Evolutionary conservation across 1,140 invertebrate species (phyloP).

Genomic region (Listronotus bonariensis): DNA sequence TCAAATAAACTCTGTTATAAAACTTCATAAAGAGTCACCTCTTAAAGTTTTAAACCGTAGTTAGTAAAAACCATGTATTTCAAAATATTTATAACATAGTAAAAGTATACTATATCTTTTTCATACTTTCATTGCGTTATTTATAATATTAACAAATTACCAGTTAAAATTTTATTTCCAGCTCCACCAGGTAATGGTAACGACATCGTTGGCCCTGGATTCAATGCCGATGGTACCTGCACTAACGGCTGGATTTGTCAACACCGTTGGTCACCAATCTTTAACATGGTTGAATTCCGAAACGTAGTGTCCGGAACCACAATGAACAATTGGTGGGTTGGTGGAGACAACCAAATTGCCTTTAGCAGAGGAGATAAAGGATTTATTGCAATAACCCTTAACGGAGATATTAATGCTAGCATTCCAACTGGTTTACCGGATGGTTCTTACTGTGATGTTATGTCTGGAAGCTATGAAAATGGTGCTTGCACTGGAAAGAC

Average conservation of each 20-base stretch:
- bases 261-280: conserved; percentile 84
- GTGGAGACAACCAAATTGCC: conserved; percentile 74
- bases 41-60: too few species aligned
- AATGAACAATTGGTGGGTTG: conserved; percentile 73
- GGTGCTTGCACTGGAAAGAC: conserved; percentile 72
- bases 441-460: conserved; percentile 86
- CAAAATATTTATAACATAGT: too few species aligned
- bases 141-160: too few species aligned
- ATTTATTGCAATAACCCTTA: conserved; percentile 75
- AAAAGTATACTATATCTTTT: too few species aligned
- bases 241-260: conserved; percentile 87
- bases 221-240: conserved; percentile 70
- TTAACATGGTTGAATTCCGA: conserved; percentile 78
- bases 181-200: conserved; percentile 66
- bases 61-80: too few species aligned
- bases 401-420: conserved; percentile 61
- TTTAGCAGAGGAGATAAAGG: conserved; percentile 73
- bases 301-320: conserved; percentile 64
- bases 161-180: conserved; percentile 8
- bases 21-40: too few species aligned
- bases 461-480: conserved; percentile 68
- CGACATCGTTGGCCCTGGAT: conserved; percentile 67
- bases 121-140: background rate
- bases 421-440: conserved; percentile 73
- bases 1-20: too few species aligned